Percentiles rank a stretch among this genome's conserved stretches.
These are phyloP conservation scores for Hephaestus fuliginosus DNA, from an alignment of 2,797 vertebrate species.

Conservation along the genomic window DNA sequence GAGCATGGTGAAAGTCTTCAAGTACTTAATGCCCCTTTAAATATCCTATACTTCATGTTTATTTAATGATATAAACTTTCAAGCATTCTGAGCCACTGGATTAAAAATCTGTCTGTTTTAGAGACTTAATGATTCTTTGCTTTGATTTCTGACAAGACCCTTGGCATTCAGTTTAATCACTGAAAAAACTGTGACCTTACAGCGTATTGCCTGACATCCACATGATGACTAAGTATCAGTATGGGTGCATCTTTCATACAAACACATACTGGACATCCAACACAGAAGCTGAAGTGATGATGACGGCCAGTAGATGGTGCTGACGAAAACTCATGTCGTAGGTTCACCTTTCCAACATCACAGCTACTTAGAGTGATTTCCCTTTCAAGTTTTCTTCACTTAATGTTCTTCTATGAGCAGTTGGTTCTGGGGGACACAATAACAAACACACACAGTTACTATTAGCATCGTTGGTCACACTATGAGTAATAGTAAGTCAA, in stretches of 20 bases:
- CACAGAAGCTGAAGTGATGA: slow-evolving; percentile 41
- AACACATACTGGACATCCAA: slow-evolving; percentile 34
- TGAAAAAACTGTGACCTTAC: slow-evolving; percentile 28
- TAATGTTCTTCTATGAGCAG: slow-evolving; percentile 91
- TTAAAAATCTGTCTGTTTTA: slow-evolving; percentile 12
- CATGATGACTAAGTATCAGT: slow-evolving; percentile 3
- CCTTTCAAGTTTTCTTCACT: slow-evolving; percentile 81
- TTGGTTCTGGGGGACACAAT: slow-evolving; percentile 89
- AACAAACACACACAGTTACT: slow-evolving; percentile 14
- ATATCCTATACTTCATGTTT: slow-evolving; percentile 20
- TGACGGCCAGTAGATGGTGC: slow-evolving; percentile 58
- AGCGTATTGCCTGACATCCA: slow-evolving; percentile 15
- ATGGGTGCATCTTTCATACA: slow-evolving; percentile 32
- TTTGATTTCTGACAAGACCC: background rate
- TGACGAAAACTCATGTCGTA: slow-evolving; percentile 56
- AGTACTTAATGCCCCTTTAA: slow-evolving; percentile 49
- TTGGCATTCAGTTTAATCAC: background rate
- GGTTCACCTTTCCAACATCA: slow-evolving; percentile 85
- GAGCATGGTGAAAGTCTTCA: slow-evolving; percentile 4
- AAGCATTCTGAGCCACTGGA: slow-evolving; percentile 10
- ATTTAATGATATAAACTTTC: slow-evolving; percentile 10
- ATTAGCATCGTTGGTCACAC: background rate
- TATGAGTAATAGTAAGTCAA: background rate
- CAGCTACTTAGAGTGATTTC: slow-evolving; percentile 85
- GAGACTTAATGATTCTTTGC: slow-evolving; percentile 13